phyloP scores from a whole-genome alignment of 1,140 invertebrate genomes.

The Cydia strobilella region DNA sequence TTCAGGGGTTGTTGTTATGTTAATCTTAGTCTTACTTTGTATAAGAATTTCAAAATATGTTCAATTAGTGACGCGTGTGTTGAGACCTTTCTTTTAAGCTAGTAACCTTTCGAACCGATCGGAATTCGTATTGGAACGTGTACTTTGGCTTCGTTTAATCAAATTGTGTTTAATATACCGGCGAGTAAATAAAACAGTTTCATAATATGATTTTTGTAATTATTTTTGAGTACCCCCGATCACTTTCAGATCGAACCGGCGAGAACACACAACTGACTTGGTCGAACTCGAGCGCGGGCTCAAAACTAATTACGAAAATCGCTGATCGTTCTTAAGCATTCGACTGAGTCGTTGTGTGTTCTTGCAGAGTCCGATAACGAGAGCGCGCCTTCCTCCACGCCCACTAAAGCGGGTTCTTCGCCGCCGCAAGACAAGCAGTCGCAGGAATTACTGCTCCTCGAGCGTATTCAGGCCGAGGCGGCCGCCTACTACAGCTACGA shows the following conservation, averaged over 20 bases:
- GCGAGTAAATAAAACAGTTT: constrained; percentile 77
- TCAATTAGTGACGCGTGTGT: constrained; percentile 66
- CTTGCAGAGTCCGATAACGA: constrained; percentile 88
- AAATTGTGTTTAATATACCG: constrained; percentile 77
- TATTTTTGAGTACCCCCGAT: constrained; percentile 72
- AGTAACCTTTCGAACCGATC: constrained; percentile 63
- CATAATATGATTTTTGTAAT: constrained; percentile 78
- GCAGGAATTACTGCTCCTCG: constrained; percentile 84
- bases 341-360: constrained; percentile 80
- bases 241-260: constrained; percentile 61
- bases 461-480: constrained; percentile 85
- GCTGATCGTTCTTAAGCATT: constrained; percentile 40
- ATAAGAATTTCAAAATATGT: constrained; percentile 67
- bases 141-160: constrained; percentile 75
- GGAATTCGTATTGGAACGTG: constrained; percentile 63
- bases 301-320: constrained; percentile 78
- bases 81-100: constrained; percentile 67
- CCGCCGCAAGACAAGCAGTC: constrained; percentile 79
- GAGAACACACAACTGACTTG: constrained; percentile 64
- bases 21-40: constrained; percentile 68
- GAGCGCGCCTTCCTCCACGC: constrained; percentile 82
- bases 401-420: constrained; percentile 72
- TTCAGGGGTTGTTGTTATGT: constrained; percentile 72
- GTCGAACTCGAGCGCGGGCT: constrained; percentile 53
- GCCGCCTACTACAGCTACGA: constrained; percentile 84